Evolutionary conservation across 2,888 invertebrate genomes (phyloP), one percentile per base, ranked within the genome.

Genomic region (Spilarctia lutea): DNA sequence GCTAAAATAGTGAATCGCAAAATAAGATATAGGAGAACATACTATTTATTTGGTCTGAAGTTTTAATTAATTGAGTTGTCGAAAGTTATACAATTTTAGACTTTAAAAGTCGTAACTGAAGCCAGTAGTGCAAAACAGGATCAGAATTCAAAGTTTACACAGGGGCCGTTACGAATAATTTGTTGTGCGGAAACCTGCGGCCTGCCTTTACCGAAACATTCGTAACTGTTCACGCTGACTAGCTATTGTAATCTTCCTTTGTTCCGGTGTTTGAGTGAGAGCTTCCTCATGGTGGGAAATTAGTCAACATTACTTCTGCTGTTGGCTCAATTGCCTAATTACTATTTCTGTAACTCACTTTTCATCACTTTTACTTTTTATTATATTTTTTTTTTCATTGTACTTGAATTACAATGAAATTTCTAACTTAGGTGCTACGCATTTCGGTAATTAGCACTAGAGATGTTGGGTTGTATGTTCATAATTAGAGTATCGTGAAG

Each of bases 201-300:
- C 63, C 67, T 56, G 74, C 72, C 84, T 78, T 75, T 48, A 48
- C 78, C 79, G 80, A 84, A 79, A 70, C 68, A 77, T 82, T 69
- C 76, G 79, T 79, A 81, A 73, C 70, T 71, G 75, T 82, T 76
- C 72, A 73, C 72, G 73, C 74, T 68, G 77, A 81, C 79, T 78
- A 76, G 79, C 78, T 78, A 82, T 82, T 83, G 79, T 86, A 85
- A 83, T 86, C 75, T 79, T 75, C 77, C 82, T 83, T 83, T 84
- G 81, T 86, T 81, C 83, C 82, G 80, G 80, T 77, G 56, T 75
- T 79, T 82, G 81, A 86, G 79, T 79, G 81, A 35, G 6, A 35
- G 82, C 79, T 80, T 80, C 83, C 72, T 81, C 78, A 84, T 79
- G 79, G 79, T 79, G 76, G 77, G 75, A 85, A 87, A 88, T 88